Percentiles rank a stretch among this genome's conserved stretches.
Evolutionary conservation across 1,140 invertebrate species (phyloP).

Genomic region (Bombyx mandarina): DNA sequence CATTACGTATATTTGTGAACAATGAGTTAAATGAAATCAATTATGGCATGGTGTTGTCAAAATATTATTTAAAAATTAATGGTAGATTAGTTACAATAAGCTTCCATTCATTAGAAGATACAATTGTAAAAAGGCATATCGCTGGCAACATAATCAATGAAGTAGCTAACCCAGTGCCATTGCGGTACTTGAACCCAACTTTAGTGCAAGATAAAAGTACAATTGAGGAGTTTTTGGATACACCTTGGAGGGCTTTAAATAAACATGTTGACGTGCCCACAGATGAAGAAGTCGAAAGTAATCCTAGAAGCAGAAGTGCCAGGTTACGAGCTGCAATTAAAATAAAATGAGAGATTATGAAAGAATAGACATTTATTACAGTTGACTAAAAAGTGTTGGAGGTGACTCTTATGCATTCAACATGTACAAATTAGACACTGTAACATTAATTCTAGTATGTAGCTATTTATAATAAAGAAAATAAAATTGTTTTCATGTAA

Average conservation of each 20-base stretch:
- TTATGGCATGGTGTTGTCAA: constrained; percentile 86
- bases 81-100: constrained; percentile 87
- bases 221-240: constrained; percentile 73
- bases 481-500: too few species aligned
- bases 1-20: constrained; percentile 95
- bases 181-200: constrained; percentile 76
- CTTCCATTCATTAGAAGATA: constrained; percentile 96
- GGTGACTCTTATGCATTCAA: too few species aligned
- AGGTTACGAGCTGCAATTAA: constrained; percentile 88
- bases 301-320: constrained; percentile 89
- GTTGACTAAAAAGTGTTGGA: too few species aligned
- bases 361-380: too few species aligned
- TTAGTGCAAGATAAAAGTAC: constrained; percentile 72
- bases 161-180: constrained; percentile 75
- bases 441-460: too few species aligned
- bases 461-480: too few species aligned
- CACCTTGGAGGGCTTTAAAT: constrained; percentile 83
- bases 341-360: constrained; percentile 63
- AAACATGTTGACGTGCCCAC: constrained; percentile 86
- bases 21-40: constrained; percentile 97
- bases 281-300: constrained; percentile 80
- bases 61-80: constrained; percentile 81
- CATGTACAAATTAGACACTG: too few species aligned
- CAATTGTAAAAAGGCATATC: constrained; percentile 94
- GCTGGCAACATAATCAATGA: constrained; percentile 81